phyloP scores from a whole-genome alignment of 2,888 invertebrate species.

The Muscina levida region DNA sequence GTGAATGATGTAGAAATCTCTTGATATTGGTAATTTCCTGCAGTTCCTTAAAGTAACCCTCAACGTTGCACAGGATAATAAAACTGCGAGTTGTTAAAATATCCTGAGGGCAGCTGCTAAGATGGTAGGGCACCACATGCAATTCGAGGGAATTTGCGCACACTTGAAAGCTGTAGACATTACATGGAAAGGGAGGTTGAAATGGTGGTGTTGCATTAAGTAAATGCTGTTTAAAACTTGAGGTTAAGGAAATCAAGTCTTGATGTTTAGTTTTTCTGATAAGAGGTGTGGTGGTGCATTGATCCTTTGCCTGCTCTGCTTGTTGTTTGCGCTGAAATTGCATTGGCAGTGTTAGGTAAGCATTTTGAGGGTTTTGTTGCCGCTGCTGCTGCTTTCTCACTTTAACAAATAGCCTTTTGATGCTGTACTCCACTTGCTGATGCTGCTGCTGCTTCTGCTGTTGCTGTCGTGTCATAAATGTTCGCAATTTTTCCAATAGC shows the following conservation, averaged over 20 bases:
- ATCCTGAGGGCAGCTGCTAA: conserved; percentile 49
- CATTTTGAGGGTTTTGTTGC: neutral
- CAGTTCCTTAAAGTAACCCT: conserved; percentile 67
- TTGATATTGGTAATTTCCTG: conserved; percentile 66
- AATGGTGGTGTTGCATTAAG: neutral
- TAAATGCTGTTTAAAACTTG: conserved; percentile 23
- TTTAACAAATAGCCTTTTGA: conserved; percentile 39
- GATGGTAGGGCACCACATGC: conserved; percentile 68
- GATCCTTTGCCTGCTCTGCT: neutral
- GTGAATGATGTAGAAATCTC: conserved; percentile 61
- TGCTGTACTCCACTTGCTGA: conserved; percentile 1
- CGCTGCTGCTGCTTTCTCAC: neutral
- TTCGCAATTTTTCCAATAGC: conserved; percentile 69
- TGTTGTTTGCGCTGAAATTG: conserved; percentile 29
- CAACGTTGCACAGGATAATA: conserved; percentile 68
- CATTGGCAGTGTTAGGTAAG: conserved; percentile 15
- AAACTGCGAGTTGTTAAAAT: conserved; percentile 57
- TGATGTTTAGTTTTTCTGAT: neutral
- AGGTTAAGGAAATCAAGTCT: conserved; percentile 1
- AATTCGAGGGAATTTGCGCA: conserved; percentile 69
- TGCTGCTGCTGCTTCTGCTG: neutral
- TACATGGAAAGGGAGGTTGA: conserved; percentile 45
- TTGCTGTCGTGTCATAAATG: conserved; percentile 58
- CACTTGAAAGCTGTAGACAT: conserved; percentile 69
- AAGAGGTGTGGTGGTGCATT: neutral